Conservation (phyloP, 2,888 invertebrate genomes). For the Melinaea menophilus region DNA sequence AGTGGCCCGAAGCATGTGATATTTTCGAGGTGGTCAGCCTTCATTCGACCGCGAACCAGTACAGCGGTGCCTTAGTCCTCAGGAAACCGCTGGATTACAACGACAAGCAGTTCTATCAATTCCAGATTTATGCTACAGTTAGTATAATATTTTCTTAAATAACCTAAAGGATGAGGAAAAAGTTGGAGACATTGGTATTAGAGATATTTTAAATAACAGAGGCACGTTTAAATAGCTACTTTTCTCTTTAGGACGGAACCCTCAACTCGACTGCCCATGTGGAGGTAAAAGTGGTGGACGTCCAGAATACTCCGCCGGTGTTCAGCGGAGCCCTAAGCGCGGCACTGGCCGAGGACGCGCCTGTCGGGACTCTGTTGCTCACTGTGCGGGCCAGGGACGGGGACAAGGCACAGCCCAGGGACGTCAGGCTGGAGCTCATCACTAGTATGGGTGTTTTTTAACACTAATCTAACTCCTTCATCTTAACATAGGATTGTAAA, state of each 20-base stretch:
- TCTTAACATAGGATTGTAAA: too few species aligned
- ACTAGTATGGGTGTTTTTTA: slow-evolving; percentile 47
- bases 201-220: too few species aligned
- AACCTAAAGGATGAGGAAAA: not conserved
- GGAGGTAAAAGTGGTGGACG: slow-evolving; percentile 87
- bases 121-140: slow-evolving; percentile 86
- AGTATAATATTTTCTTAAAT: slow-evolving; percentile 47
- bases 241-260: slow-evolving; percentile 82
- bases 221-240: too few species aligned
- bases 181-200: too few species aligned
- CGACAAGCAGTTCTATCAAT: slow-evolving; percentile 86
- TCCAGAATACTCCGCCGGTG: slow-evolving; percentile 91
- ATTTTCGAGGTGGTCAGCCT: slow-evolving; percentile 82
- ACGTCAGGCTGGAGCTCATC: slow-evolving; percentile 86
- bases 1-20: slow-evolving; percentile 85
- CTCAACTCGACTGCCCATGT: slow-evolving; percentile 85
- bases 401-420: slow-evolving; percentile 88
- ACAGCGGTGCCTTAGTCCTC: slow-evolving; percentile 85
- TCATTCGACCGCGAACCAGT: slow-evolving; percentile 81
- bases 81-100: slow-evolving; percentile 86
- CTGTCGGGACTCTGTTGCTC: slow-evolving; percentile 89
- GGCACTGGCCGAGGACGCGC: slow-evolving; percentile 88
- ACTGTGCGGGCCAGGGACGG: slow-evolving; percentile 90
- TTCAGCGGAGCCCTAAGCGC: slow-evolving; percentile 89
- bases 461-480: too few species aligned